Evolutionary conservation across 2,888 invertebrate genomes (phyloP).

Genomic region (Drymonia ruficornis): DNA sequence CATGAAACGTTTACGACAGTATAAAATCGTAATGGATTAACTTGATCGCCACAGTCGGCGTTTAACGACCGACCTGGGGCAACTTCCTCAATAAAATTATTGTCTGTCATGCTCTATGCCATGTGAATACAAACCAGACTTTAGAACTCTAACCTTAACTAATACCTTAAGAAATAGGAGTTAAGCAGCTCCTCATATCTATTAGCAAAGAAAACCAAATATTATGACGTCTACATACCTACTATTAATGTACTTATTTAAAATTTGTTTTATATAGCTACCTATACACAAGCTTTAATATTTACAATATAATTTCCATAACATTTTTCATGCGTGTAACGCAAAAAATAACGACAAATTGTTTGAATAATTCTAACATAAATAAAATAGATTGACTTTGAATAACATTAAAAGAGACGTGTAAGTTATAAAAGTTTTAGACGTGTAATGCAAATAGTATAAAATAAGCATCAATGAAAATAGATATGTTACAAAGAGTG

Average conservation of each 20-base stretch:
- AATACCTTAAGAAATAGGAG: too few species aligned
- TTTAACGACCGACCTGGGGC: slow-evolving; percentile 73
- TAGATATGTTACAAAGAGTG: slow-evolving; percentile 18
- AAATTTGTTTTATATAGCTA: slow-evolving; percentile 2
- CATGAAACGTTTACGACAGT: slow-evolving; percentile 78
- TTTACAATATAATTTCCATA: neutral
- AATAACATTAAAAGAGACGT: neutral
- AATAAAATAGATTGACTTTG: neutral
- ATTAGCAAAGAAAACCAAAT: too few species aligned
- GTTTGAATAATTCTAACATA: neutral
- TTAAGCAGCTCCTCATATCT: too few species aligned
- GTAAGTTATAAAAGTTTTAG: neutral
- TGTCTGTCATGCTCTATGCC: slow-evolving; percentile 53
- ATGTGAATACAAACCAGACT: slow-evolving; percentile 38
- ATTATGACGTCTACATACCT: too few species aligned
- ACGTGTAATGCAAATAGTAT: neutral
- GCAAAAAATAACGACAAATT: neutral
- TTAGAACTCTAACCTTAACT: slow-evolving; percentile 27
- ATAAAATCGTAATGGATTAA: slow-evolving; percentile 82
- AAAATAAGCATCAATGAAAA: neutral
- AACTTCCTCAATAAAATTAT: slow-evolving; percentile 83
- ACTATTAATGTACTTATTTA: too few species aligned
- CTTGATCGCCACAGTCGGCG: slow-evolving; percentile 70
- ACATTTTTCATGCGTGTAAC: neutral
- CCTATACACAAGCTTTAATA: neutral